Percentiles rank a stretch among this genome's conserved stretches.
Evolutionary conservation across 2,797 vertebrate genomes (phyloP).

Genomic region (Octomys mimax): DNA sequence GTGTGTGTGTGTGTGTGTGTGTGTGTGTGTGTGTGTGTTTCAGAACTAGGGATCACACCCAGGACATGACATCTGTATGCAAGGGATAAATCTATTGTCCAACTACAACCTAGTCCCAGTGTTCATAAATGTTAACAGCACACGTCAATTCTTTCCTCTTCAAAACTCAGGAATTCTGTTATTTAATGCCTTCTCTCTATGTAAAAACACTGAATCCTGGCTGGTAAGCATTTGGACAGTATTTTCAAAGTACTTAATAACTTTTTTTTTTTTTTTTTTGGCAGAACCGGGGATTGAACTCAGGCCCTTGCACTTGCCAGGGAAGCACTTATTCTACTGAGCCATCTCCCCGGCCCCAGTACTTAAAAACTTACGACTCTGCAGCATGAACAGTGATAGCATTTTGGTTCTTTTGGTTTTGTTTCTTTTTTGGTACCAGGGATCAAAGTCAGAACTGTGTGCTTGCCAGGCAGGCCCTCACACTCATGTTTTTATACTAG

Average conservation of each 20-base stretch:
- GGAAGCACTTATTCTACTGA: too few relatives aligned
- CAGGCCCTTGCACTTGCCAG: too few relatives aligned
- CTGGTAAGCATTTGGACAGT: background rate
- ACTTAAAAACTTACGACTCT: background rate
- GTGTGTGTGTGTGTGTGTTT: background rate
- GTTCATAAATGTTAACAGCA: background rate
- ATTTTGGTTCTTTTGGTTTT: background rate
- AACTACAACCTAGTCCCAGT: background rate
- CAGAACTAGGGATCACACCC: background rate
- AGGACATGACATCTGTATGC: background rate
- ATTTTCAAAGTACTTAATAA: background rate
- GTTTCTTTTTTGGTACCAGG: too few relatives aligned
- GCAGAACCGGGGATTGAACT: too few relatives aligned
- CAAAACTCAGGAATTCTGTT: background rate
- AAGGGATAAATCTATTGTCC: background rate
- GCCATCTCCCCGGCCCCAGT: too few relatives aligned
- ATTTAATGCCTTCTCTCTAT: background rate
- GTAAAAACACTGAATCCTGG: background rate
- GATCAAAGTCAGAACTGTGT: too few relatives aligned
- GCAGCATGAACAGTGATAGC: background rate
- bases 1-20: background rate
- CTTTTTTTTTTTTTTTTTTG: too few relatives aligned
- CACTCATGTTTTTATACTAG: background rate
- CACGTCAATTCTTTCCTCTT: background rate
- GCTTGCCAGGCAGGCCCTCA: too few relatives aligned